Conservation (phyloP, 2,113 vertebrate species). For the Glareola pratincola region DNA sequence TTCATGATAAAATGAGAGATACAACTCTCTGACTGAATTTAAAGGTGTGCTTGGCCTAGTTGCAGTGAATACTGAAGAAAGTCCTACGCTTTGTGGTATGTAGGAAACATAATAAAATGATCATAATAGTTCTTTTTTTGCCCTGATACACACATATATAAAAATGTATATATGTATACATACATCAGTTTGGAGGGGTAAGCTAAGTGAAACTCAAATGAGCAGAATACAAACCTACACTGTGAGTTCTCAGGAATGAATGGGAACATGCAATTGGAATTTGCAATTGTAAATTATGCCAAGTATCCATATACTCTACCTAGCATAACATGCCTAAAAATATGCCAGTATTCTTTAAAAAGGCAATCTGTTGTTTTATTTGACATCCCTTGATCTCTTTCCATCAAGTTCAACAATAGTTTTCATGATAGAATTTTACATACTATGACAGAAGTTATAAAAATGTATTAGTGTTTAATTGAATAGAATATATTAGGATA, state of each 20-base stretch:
- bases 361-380: background rate
- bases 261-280: background rate
- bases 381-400: background rate
- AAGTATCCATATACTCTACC: background rate
- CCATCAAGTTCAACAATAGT: background rate
- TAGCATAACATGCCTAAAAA: background rate
- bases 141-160: fast-evolving
- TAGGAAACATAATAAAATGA: background rate
- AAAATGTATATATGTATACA: too few species aligned
- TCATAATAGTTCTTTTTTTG: background rate
- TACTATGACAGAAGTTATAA: background rate
- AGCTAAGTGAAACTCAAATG: background rate
- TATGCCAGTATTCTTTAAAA: background rate
- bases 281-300: background rate
- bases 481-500: background rate
- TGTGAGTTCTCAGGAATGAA: background rate
- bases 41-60: background rate
- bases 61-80: background rate
- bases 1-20: background rate
- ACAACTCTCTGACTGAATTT: background rate
- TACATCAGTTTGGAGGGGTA: background rate
- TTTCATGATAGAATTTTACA: background rate
- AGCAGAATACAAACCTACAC: background rate
- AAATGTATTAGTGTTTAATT: background rate
- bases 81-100: background rate